Percentiles rank a stretch among this genome's conserved stretches.
These are phyloP conservation scores for Poeciliopsis turrubarensis DNA, from an alignment of 2,113 vertebrate genomes.

Conservation along the genomic window DNA sequence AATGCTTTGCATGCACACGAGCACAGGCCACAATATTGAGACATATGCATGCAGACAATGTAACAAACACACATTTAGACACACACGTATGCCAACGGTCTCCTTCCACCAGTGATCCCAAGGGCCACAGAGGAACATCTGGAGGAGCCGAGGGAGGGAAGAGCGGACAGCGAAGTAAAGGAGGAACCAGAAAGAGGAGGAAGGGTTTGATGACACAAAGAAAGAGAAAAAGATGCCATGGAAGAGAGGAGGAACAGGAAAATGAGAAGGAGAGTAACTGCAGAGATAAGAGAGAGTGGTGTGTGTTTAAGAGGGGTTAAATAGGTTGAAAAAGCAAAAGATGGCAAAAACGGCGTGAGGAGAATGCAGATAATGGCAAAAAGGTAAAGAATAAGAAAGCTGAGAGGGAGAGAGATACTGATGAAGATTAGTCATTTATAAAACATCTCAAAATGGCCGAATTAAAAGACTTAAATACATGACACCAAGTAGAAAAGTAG, in stretches of 20 bases:
- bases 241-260: constrained; percentile 9
- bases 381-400: not conserved
- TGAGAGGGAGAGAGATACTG: not conserved
- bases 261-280: not conserved
- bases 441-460: not conserved
- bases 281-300: constrained; percentile 1
- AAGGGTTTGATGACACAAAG: constrained; percentile 28
- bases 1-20: constrained; percentile 41
- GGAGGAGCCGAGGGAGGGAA: constrained; percentile 88
- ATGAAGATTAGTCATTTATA: not conserved
- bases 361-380: constrained; percentile 3
- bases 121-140: constrained; percentile 94
- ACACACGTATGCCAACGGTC: constrained; percentile 65
- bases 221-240: constrained; percentile 1
- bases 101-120: constrained; percentile 90
- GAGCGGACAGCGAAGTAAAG: constrained; percentile 58
- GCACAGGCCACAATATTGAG: constrained; percentile 49
- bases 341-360: constrained; percentile 15
- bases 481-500: not conserved
- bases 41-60: constrained; percentile 73
- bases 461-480: not conserved
- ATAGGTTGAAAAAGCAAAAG: constrained; percentile 6
- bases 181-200: constrained; percentile 48
- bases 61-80: constrained; percentile 42
- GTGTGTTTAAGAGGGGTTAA: constrained; percentile 4